Evolutionary conservation across 2,888 invertebrate genomes (phyloP), one percentile per base, ranked within the genome.

Genomic region (Apomyelois bistriatella): DNA sequence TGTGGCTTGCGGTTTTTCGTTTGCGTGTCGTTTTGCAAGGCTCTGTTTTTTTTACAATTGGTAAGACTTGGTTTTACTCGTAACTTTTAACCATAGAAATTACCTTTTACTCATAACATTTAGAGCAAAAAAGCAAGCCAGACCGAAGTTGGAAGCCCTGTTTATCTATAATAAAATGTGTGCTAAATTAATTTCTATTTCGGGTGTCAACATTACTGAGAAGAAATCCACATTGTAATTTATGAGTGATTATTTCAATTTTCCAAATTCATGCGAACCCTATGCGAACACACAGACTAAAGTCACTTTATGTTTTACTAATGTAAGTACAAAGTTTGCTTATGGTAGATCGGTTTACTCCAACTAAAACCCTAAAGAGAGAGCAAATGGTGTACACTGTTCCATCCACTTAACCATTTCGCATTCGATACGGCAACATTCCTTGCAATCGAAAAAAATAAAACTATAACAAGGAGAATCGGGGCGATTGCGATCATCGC

Each of bases 401-500:
- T 48, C 53, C 22, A 22, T 32, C 32, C 52, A 54, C 50, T 56
- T 58, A 53, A 55, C 57, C 60, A 58, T 64, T 60, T 38, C 55
- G 58, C 62, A 60, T 63, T 59, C 54, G 62, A 65, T 63, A 68
- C 70, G 65, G 66, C 73, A 76, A 70, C 72, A 75, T 76, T 76
- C 72, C 67, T 68, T 63, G 62, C 68, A 78, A 73, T 76, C 68
- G 71, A 76, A 77, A 79, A 22, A 79, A 84, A 82, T 73, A 85
- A 85, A 85, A 81, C 69, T 64, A 70, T 76, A 77, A 84, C 82
- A 81, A 74, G 81, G 78, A 74, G 84, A 82, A 82, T 80, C 81
- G 82, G 72, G 70, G 74, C 83, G 87, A 88, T 87, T 83, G 82
- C 83, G 83, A 89, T 87, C 88, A 75, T 79, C 77, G 81, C 85